phyloP scores from a whole-genome alignment of 2,888 invertebrate genomes.

The Mystacides longicornis region DNA sequence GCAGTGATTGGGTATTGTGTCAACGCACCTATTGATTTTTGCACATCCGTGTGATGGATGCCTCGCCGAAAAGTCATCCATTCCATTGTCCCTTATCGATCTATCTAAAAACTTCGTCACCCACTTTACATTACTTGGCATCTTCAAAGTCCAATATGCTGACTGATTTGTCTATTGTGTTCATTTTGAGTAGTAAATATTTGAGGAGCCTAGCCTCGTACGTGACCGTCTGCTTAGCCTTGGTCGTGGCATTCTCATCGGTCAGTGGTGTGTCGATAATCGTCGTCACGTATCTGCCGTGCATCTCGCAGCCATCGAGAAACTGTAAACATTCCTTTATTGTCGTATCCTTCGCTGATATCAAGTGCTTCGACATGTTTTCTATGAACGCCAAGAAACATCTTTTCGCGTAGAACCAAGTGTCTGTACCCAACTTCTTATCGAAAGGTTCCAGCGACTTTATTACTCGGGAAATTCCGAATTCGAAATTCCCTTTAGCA shows the following conservation, averaged over 20 bases:
- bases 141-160: conserved; percentile 49
- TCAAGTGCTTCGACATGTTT: conserved; percentile 83
- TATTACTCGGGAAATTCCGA: conserved; percentile 94
- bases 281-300: conserved; percentile 78
- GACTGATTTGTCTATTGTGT: conserved; percentile 48
- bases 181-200: conserved; percentile 66
- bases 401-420: conserved; percentile 96
- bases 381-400: conserved; percentile 91
- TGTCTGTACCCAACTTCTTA: conserved; percentile 93
- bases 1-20: too few species aligned
- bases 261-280: conserved; percentile 76
- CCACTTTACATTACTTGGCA: conserved; percentile 26
- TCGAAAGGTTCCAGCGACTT: conserved; percentile 93
- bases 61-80: too few species aligned
- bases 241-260: conserved; percentile 56
- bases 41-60: too few species aligned
- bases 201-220: conserved; percentile 83
- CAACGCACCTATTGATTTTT: too few species aligned
- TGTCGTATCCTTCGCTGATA: conserved; percentile 79
- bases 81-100: too few species aligned
- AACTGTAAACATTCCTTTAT: conserved; percentile 83
- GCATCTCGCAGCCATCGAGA: conserved; percentile 81
- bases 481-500: conserved; percentile 98
- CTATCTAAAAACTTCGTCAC: too few species aligned
- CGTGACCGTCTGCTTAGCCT: conserved; percentile 83